Conservation (phyloP, 2,888 invertebrate species). For the Eilema griseolum region DNA sequence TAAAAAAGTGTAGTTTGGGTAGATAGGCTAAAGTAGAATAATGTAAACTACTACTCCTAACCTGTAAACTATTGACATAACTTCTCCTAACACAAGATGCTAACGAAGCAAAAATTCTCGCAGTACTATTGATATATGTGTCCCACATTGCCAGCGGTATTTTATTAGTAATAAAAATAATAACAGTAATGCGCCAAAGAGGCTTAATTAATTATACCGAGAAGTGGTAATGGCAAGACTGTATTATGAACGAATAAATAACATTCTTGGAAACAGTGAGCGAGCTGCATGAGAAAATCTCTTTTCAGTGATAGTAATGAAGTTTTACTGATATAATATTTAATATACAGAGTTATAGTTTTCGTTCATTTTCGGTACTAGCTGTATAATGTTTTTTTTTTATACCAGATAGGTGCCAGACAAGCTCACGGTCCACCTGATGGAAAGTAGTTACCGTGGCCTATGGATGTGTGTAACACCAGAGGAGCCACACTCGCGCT, state of each 20-base stretch:
- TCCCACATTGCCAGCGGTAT: not conserved
- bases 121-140: slow-evolving; percentile 19
- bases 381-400: too few species aligned
- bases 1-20: not conserved
- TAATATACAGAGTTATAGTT: not conserved
- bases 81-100: not conserved
- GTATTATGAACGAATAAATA: slow-evolving; percentile 1
- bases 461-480: too few species aligned
- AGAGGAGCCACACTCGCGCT: too few species aligned
- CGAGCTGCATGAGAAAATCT: not conserved
- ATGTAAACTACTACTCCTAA: too few species aligned
- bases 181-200: not conserved
- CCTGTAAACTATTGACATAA: not conserved
- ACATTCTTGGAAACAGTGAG: not conserved
- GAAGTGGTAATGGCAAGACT: not conserved
- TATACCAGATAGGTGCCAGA: too few species aligned
- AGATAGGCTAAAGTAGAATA: not conserved
- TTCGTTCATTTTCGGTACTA: too few species aligned
- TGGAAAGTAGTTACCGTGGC: too few species aligned
- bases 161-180: slow-evolving; percentile 2
- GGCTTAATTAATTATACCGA: not conserved
- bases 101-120: not conserved
- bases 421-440: too few species aligned
- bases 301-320: not conserved
- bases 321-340: not conserved